Percentiles rank a stretch among this genome's conserved stretches.
These are phyloP conservation scores for Harpagus bidentatus DNA, from an alignment of 2,113 vertebrate species.

Conservation along the genomic window DNA sequence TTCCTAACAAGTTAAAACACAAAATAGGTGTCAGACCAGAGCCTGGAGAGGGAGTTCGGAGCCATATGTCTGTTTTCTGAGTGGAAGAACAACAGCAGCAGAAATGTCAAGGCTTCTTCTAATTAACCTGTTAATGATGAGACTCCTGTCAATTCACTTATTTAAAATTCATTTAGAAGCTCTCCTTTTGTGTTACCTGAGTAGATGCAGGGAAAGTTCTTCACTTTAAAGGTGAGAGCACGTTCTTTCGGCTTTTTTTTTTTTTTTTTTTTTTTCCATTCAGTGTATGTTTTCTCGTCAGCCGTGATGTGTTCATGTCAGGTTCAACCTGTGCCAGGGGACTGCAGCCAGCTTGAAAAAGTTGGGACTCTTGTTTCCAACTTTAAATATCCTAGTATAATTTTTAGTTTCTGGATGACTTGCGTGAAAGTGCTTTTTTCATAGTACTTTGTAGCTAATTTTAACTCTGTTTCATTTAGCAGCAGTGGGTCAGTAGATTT, in stretches of 20 bases:
- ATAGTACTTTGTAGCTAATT: background rate
- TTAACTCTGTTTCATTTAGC: background rate
- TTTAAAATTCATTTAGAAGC: background rate
- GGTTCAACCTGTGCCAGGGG: constrained; percentile 1
- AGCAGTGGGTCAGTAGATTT: background rate
- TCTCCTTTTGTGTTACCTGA: background rate
- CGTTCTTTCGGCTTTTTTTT: background rate
- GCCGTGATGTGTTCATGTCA: background rate
- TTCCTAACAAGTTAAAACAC: background rate
- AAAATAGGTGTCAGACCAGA: background rate
- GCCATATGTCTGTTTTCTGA: background rate
- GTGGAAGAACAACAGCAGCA: background rate
- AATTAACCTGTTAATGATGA: constrained; percentile 17
- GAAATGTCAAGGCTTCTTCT: background rate
- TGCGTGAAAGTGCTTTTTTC: background rate
- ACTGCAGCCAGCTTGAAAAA: constrained; percentile 15
- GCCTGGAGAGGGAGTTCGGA: background rate
- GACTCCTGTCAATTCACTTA: background rate
- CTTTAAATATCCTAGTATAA: constrained; percentile 21
- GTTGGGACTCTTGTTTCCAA: background rate
- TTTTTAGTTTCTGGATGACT: constrained; percentile 21
- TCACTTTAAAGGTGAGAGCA: background rate
- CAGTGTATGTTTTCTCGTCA: background rate
- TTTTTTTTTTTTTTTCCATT: background rate
- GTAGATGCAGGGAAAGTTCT: background rate